Conservation (phyloP, 1,140 invertebrate genomes). For the Drosophila littoralis region DNA sequence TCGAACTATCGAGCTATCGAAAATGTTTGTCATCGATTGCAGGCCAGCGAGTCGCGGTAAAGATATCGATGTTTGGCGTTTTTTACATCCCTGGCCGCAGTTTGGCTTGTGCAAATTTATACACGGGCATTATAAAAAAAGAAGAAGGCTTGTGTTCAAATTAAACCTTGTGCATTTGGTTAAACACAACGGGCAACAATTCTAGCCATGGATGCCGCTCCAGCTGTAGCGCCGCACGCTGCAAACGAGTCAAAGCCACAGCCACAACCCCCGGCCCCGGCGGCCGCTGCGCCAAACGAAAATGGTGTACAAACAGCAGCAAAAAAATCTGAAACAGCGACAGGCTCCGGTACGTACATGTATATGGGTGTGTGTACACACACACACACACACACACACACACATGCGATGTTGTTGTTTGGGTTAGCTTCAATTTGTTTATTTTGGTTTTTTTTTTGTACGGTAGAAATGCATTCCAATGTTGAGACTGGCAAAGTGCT, state of each 20-base stretch:
- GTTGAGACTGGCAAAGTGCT: conserved; percentile 34
- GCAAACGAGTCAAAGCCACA: conserved; percentile 47
- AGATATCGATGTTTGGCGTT: conserved; percentile 44
- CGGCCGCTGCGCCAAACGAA: conserved; percentile 63
- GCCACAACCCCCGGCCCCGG: conserved; percentile 39
- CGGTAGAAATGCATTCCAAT: conserved; percentile 57
- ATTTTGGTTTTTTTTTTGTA: conserved; percentile 12
- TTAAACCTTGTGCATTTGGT: conserved; percentile 43
- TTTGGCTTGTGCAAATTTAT: conserved; percentile 56
- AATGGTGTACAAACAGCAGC: conserved; percentile 78
- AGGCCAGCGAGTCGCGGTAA: conserved; percentile 14
- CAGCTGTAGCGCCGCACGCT: conserved; percentile 42
- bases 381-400: neutral
- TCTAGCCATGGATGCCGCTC: conserved; percentile 61
- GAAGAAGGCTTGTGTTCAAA: conserved; percentile 51
- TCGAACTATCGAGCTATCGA: conserved; percentile 5
- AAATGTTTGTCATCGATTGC: conserved; percentile 24
- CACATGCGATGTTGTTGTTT: conserved; percentile 6
- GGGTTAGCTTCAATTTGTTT: conserved; percentile 20
- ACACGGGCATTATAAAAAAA: conserved; percentile 44
- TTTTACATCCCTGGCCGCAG: conserved; percentile 48
- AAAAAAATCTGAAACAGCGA: conserved; percentile 64
- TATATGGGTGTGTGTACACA: conserved; percentile 11
- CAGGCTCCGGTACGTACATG: conserved; percentile 49
- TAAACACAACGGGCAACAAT: conserved; percentile 42